Evolutionary conservation across 2,113 vertebrate genomes (phyloP).

Genomic region (Ptilorrhoa leucosticta): DNA sequence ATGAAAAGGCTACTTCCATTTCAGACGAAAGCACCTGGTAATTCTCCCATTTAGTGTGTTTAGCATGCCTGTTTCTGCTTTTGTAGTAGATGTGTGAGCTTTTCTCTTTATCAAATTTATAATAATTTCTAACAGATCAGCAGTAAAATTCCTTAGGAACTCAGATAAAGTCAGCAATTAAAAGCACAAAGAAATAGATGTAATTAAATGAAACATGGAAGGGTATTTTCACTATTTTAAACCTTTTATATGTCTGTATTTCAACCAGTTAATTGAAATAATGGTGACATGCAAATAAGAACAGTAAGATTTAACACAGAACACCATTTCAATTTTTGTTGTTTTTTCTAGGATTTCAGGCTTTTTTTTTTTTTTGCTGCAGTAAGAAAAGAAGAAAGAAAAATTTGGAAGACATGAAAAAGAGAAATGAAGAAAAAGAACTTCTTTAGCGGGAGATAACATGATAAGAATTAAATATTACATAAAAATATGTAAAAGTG

Average conservation of each 20-base stretch:
- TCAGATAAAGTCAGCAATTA: neutral
- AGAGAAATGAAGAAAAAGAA: neutral
- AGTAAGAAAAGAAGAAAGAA: neutral
- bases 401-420: neutral
- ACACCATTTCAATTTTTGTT: neutral
- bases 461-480: neutral
- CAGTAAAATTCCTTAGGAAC: neutral
- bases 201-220: neutral
- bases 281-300: neutral
- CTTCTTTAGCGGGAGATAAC: neutral
- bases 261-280: neutral
- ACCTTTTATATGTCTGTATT: neutral
- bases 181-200: neutral
- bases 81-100: neutral
- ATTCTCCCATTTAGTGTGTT: neutral
- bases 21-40: neutral
- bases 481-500: neutral
- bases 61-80: neutral
- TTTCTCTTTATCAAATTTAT: neutral
- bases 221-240: neutral
- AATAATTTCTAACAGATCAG: neutral
- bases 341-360: neutral
- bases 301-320: neutral
- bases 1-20: neutral
- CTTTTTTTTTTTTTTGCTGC: accelerated